Evolutionary conservation across 2,797 vertebrate genomes (phyloP).

Genomic region (Silurus aristotelis): DNA sequence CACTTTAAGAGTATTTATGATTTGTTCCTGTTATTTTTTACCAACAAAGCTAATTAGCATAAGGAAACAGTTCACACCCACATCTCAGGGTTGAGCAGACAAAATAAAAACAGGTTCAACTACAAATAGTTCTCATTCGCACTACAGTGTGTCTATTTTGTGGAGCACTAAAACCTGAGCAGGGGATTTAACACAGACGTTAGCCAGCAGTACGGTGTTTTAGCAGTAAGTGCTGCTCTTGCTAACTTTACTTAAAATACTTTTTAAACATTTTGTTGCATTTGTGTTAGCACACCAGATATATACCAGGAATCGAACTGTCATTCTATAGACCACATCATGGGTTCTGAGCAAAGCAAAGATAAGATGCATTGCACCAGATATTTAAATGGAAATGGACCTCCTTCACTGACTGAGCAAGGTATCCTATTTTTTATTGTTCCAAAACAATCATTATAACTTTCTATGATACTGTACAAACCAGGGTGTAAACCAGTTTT

Average conservation of each 20-base stretch:
- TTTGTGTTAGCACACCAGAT: background rate
- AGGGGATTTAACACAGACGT: background rate
- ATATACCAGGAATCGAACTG: background rate
- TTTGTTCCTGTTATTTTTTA: background rate
- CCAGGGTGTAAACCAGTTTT: conserved; percentile 17
- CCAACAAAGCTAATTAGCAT: background rate
- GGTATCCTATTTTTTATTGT: conserved; percentile 48
- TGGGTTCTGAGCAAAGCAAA: conserved; percentile 69
- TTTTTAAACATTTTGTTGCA: background rate
- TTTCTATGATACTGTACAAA: background rate
- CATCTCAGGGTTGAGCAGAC: background rate
- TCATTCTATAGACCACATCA: conserved; percentile 48
- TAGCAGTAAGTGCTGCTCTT: conserved; percentile 7
- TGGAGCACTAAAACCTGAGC: background rate
- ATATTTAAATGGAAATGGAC: conserved; percentile 67
- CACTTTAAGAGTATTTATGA: background rate
- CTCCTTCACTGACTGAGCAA: conserved; percentile 62
- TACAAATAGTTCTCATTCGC: background rate
- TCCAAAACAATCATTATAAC: background rate
- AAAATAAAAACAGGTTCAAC: conserved; percentile 13
- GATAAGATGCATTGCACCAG: conserved; percentile 69
- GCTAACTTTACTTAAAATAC: background rate
- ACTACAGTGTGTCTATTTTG: background rate
- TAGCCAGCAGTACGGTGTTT: background rate
- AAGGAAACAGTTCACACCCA: conserved; percentile 23